Base-by-base conservation (phyloP, 2,113 vertebrate genomes). In the Dermatemys mawii region DNA sequence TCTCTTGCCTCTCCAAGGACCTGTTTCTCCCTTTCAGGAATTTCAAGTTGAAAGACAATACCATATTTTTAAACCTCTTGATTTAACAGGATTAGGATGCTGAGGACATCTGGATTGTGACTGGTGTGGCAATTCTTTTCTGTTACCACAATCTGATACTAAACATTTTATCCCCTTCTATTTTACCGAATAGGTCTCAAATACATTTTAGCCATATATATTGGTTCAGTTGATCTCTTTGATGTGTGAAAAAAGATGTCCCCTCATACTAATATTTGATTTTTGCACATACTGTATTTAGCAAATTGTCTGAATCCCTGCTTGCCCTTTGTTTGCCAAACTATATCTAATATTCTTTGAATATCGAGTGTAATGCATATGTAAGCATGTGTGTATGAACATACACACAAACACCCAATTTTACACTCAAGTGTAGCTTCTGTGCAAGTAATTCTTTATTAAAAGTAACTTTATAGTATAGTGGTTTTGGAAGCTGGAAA, bases 281-380 rank as follows among this genome's bases (percentile, higher is more conserved):
- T 10, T 75, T 60, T 46, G 73, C 38, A 73, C 70, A 73, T 73
- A n/a, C 1, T 2, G 27, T 32, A 41, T 35, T 70, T 44, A 44
- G 6, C 14, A 50, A 48, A 1, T 13, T 44, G 3, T 6, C 32
- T 38, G 70, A 73, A 63, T 48, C 46, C 35, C 24, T 60, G n/a
- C n/a, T 70, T 70, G n/a, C 63, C n/a, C 0, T 35, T 53, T 27
- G 14, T 82, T 78, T 46, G 3, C 9, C 50, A 41, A 27, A 35
- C 2, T 32, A 2, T 14, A 17, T 21, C 1, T 2, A 19, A 26
- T 3, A 79, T 29, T n/a, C 26, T 1, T 78, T 13, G 10, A 5
- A 24, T 4, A 53, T 4, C 44, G 17, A 38, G 3, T 19, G 38
- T 38, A 70, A 38, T 70, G 19, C 5, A 38, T n/a, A 21, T 70